Percentiles rank a stretch among this genome's conserved stretches.
Conservation (phyloP, 2,113 vertebrate species). For the Protobothrops mucrosquamatus region DNA sequence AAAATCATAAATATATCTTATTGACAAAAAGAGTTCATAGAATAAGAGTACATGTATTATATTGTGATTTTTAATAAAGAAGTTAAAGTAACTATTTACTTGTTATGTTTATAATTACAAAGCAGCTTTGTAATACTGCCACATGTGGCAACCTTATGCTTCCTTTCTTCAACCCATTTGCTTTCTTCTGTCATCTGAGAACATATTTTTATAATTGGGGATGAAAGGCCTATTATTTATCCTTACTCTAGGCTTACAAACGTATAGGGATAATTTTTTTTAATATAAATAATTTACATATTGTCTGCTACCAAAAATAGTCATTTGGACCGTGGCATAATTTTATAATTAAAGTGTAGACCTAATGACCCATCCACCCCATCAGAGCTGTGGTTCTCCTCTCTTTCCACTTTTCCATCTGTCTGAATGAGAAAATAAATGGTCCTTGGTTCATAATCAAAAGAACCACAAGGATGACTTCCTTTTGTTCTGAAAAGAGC, state of each 20-base stretch:
- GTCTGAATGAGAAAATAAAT: constrained; percentile 38
- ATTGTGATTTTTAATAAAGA: background rate
- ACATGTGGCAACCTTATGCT: background rate
- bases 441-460: constrained; percentile 23
- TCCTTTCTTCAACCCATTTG: background rate
- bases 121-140: background rate
- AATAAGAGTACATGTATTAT: background rate
- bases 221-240: background rate
- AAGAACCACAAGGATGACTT: background rate
- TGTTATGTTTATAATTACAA: background rate
- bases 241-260: constrained; percentile 26
- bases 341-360: constrained; percentile 27
- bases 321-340: constrained; percentile 56
- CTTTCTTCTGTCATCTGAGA: background rate
- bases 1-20: background rate
- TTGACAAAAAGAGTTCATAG: background rate
- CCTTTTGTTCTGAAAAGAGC: background rate
- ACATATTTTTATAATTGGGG: background rate
- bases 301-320: constrained; percentile 25
- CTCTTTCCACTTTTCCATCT: constrained; percentile 23
- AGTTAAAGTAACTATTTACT: background rate
- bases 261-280: constrained; percentile 37
- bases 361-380: constrained; percentile 40
- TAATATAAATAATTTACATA: constrained; percentile 57
- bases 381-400: constrained; percentile 17